A percentile compares a stretch with the other conserved stretches of the same genome.
phyloP scores from a whole-genome alignment of 2,113 vertebrate species.

The Uria aalge region DNA sequence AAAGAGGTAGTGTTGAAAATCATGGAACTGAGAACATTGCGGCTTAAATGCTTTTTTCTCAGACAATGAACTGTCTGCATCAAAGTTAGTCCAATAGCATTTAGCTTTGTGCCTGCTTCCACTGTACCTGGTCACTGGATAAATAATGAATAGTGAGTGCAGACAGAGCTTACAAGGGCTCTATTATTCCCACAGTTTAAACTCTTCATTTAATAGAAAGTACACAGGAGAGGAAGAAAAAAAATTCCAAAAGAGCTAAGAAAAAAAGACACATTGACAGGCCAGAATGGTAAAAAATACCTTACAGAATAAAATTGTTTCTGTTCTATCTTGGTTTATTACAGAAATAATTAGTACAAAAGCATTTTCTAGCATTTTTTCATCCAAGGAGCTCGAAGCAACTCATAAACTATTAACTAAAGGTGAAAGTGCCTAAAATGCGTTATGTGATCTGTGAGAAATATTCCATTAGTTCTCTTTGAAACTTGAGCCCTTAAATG shows the following conservation, averaged over 20 bases:
- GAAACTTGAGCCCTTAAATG: not conserved
- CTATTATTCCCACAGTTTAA: constrained; percentile 28
- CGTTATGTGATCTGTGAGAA: not conserved
- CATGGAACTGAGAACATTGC: constrained; percentile 48
- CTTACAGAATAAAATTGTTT: not conserved
- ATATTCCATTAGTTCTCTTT: not conserved
- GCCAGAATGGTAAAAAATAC: not conserved
- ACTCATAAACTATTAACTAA: not conserved
- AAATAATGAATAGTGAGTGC: constrained; percentile 56
- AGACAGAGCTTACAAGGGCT: constrained; percentile 8
- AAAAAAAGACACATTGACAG: constrained; percentile 11
- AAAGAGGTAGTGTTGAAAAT: constrained; percentile 24
- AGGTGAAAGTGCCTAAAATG: not conserved
- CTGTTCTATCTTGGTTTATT: not conserved
- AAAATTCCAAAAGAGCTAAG: not conserved
- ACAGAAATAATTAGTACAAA: not conserved
- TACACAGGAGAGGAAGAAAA: constrained; percentile 1
- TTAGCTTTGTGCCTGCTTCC: constrained; percentile 17
- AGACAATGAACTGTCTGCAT: constrained; percentile 53
- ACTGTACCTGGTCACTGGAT: constrained; percentile 30
- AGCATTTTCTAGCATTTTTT: not conserved
- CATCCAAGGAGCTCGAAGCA: not conserved
- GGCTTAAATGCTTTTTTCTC: constrained; percentile 37
- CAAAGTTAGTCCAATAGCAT: constrained; percentile 42
- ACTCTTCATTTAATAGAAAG: constrained; percentile 27